Percentiles rank a stretch among this genome's conserved stretches.
phyloP scores from a whole-genome alignment of 2,888 invertebrate genomes.

The Morpho achilles region DNA sequence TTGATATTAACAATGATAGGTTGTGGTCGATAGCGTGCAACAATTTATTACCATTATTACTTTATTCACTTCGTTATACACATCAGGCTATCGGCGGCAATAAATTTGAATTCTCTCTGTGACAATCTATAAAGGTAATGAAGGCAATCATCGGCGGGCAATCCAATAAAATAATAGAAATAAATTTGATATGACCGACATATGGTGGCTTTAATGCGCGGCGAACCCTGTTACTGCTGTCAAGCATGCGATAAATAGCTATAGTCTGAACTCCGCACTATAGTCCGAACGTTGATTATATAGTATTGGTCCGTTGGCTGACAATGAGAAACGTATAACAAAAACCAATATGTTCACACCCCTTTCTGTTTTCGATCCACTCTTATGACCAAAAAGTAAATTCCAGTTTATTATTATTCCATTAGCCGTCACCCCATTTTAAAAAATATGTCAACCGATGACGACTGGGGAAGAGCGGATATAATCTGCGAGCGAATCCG shows the following conservation, averaged over 20 bases:
- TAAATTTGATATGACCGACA: slow-evolving; percentile 79
- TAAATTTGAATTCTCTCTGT: slow-evolving; percentile 76
- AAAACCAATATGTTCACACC: slow-evolving; percentile 75
- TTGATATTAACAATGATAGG: slow-evolving; percentile 32
- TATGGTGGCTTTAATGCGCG: slow-evolving; percentile 73
- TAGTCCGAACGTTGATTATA: slow-evolving; percentile 73
- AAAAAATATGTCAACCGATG: slow-evolving; percentile 78
- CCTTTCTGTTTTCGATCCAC: slow-evolving; percentile 73
- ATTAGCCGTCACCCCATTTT: slow-evolving; percentile 74
- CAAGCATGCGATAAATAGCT: slow-evolving; percentile 78
- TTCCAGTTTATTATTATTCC: slow-evolving; percentile 80
- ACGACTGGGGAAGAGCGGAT: slow-evolving; percentile 60
- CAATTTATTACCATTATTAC: slow-evolving; percentile 71
- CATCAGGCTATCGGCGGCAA: slow-evolving; percentile 68
- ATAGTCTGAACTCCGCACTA: slow-evolving; percentile 63
- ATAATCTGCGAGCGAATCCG: slow-evolving; percentile 52
- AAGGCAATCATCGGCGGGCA: slow-evolving; percentile 70
- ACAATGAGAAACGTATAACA: slow-evolving; percentile 71
- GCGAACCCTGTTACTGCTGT: slow-evolving; percentile 77
- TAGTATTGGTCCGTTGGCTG: slow-evolving; percentile 69
- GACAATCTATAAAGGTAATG: slow-evolving; percentile 77
- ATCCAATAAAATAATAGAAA: slow-evolving; percentile 78
- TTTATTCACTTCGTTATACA: slow-evolving; percentile 70
- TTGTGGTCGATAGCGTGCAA: slow-evolving; percentile 47
- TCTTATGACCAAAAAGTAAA: slow-evolving; percentile 76